These are phyloP conservation scores for Cacatua alba DNA, from an alignment of 2,113 vertebrate genomes.

Conservation along the genomic window DNA sequence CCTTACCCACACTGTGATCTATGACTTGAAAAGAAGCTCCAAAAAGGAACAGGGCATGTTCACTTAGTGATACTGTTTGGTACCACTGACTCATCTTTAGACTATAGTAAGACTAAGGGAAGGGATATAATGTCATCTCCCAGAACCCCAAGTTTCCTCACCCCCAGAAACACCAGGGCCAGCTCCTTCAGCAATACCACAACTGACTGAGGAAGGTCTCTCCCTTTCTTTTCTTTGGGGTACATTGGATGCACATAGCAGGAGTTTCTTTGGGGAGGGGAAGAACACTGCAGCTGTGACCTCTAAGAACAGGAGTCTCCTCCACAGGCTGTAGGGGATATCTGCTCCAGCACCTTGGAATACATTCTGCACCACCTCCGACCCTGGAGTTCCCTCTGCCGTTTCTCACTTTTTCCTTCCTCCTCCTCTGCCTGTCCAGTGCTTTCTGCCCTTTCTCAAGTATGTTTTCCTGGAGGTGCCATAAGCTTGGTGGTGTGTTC, in stretches of 20 bases:
- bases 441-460: not conserved
- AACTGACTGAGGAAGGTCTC: not conserved
- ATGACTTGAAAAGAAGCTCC: not conserved
- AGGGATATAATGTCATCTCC: not conserved
- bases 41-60: not conserved
- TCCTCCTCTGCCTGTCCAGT: not conserved
- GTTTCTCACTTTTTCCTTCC: not conserved
- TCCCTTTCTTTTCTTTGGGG: not conserved
- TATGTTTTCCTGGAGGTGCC: not conserved
- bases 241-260: accelerated
- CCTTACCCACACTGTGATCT: not conserved
- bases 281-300: not conserved
- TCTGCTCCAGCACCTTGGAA: not conserved
- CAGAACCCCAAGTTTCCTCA: accelerated
- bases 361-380: not conserved
- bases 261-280: not conserved
- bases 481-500: not conserved
- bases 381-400: not conserved
- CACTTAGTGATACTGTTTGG: not conserved
- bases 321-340: not conserved
- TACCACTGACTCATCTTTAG: not conserved
- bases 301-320: not conserved
- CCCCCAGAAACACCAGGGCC: not conserved
- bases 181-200: not conserved
- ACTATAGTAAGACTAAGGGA: not conserved